Conservation (phyloP, 2,797 vertebrate genomes). For the Gobio occitaniae region DNA sequence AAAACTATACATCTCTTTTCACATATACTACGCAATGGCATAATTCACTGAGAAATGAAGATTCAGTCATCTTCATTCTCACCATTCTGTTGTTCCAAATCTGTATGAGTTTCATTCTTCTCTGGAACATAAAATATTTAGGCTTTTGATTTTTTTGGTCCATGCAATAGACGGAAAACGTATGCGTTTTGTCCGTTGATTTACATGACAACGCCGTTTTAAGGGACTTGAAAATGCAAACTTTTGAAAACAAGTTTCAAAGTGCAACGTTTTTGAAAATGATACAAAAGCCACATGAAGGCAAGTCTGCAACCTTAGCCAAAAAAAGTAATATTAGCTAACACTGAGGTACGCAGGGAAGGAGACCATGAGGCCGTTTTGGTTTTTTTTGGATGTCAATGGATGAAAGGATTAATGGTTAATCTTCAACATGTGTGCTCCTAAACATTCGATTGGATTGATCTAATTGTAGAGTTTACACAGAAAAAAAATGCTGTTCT, state of each 20-base stretch:
- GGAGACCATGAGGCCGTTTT: background rate
- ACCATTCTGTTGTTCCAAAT: background rate
- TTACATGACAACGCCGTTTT: background rate
- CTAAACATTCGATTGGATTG: too few relatives aligned
- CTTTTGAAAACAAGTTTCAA: background rate
- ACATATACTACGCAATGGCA: background rate
- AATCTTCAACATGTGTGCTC: background rate
- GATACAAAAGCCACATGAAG: background rate
- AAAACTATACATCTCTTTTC: background rate
- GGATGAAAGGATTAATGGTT: background rate
- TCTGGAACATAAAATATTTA: background rate
- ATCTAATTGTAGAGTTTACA: too few relatives aligned
- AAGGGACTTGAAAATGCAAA: background rate
- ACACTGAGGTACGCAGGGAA: background rate
- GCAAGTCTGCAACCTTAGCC: background rate
- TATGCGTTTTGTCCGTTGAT: background rate
- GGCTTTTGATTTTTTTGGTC: background rate
- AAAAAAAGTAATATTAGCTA: background rate
- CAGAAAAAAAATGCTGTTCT: background rate
- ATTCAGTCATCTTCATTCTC: background rate
- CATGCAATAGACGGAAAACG: background rate
- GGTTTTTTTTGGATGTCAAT: background rate
- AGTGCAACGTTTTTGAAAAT: background rate
- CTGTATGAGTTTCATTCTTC: background rate
- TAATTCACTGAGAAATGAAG: background rate